Evolutionary conservation across 2,113 vertebrate genomes (phyloP).

Genomic region (Lonchura striata): DNA sequence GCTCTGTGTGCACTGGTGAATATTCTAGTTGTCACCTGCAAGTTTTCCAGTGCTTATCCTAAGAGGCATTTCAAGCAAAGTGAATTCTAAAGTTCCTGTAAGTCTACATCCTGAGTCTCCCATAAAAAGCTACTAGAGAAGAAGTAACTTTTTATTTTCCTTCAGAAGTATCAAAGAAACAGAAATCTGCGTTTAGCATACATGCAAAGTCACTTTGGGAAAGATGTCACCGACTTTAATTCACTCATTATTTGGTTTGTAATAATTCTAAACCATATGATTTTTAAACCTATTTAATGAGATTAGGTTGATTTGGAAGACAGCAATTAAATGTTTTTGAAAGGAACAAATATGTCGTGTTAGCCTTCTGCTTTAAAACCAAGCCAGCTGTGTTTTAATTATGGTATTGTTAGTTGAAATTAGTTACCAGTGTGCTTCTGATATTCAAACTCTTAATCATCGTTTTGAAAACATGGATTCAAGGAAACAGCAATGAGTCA

Average conservation of each 20-base stretch:
- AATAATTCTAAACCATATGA: background rate
- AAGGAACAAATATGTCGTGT: background rate
- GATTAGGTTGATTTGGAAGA: background rate
- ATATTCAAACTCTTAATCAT: constrained; percentile 56
- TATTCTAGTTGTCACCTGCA: constrained; percentile 59
- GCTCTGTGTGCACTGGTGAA: constrained; percentile 44
- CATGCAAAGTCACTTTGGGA: background rate
- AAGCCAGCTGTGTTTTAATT: constrained; percentile 56
- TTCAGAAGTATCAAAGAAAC: background rate
- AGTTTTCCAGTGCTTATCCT: constrained; percentile 9
- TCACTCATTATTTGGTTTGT: background rate
- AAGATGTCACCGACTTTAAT: background rate
- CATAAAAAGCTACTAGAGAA: background rate
- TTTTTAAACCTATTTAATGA: background rate
- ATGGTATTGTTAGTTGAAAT: constrained; percentile 49
- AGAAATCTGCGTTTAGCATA: background rate
- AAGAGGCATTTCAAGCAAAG: constrained; percentile 22
- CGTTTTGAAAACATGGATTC: constrained; percentile 69
- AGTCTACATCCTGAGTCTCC: background rate
- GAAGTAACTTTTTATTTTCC: background rate
- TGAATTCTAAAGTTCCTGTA: constrained; percentile 16
- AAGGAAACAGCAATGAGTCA: constrained; percentile 51
- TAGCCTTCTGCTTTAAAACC: constrained; percentile 46
- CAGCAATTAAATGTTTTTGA: background rate
- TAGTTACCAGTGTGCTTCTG: constrained; percentile 55